These are phyloP conservation scores for Umimayanthus kanabou DNA, from an alignment of 92 coral and sea anemone genomes.

Conservation along the genomic window DNA sequence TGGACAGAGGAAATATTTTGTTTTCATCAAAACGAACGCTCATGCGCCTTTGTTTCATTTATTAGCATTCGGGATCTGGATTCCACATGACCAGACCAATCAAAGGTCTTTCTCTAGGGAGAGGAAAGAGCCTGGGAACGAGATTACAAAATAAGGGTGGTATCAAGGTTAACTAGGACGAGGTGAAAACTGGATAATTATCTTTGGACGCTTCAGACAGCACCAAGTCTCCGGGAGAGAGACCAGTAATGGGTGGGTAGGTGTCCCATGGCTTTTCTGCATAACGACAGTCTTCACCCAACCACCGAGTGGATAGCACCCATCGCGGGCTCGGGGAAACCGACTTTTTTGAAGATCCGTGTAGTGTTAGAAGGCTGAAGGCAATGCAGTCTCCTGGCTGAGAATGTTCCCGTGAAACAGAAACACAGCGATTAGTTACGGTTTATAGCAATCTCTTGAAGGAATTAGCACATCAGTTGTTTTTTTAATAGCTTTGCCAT, in stretches of 20 bases:
- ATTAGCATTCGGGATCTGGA: too few species aligned
- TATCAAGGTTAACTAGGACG: neutral
- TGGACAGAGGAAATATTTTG: too few species aligned
- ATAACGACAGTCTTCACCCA: conserved; percentile 83
- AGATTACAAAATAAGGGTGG: too few species aligned
- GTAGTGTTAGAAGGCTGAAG: conserved; percentile 80
- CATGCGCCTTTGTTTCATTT: too few species aligned
- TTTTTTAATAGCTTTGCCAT: too few species aligned
- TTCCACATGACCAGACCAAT: too few species aligned
- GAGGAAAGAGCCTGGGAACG: too few species aligned
- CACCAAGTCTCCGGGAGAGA: conserved; percentile 55
- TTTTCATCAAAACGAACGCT: too few species aligned
- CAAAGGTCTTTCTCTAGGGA: too few species aligned
- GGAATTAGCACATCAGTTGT: too few species aligned
- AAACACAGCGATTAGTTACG: too few species aligned
- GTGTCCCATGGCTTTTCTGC: conserved; percentile 77
- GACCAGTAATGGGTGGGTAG: conserved; percentile 58
- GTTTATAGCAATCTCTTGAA: neutral
- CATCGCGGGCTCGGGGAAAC: conserved; percentile 61
- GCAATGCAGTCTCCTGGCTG: conserved; percentile 96
- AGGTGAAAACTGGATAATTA: neutral
- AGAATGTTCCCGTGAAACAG: too few species aligned
- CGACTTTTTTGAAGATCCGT: conserved; percentile 67
- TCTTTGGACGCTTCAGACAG: neutral
- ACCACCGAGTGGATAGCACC: conserved; percentile 87